These are phyloP conservation scores for Leptestheria dahalacensis DNA, from an alignment of 1,140 invertebrate genomes.

Conservation along the genomic window DNA sequence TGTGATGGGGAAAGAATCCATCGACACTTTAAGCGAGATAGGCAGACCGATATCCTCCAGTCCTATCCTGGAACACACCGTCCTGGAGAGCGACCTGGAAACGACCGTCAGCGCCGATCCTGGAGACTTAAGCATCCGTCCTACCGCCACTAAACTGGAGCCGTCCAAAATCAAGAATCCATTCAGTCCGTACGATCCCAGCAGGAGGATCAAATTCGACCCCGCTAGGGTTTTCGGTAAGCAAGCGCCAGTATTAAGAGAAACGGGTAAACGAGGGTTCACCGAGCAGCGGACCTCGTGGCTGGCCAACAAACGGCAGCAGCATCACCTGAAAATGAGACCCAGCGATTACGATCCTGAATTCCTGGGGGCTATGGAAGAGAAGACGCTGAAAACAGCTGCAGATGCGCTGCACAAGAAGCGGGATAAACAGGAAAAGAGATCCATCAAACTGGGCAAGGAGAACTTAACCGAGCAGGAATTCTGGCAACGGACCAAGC, in stretches of 20 bases:
- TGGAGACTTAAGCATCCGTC: not conserved
- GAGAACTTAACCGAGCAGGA: not conserved
- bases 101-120: conserved; percentile 4
- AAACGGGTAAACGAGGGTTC: not conserved
- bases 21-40: not conserved
- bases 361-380: not conserved
- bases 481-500: not conserved
- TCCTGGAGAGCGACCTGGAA: conserved; percentile 2
- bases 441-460: not conserved
- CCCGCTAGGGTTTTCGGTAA: not conserved
- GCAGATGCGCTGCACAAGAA: not conserved
- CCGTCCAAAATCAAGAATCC: conserved; percentile 2
- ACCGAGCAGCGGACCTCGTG: not conserved
- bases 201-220: not conserved
- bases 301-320: conserved; percentile 6
- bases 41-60: not conserved
- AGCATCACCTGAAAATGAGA: not conserved
- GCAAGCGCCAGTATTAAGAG: not conserved
- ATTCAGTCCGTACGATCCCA: not conserved
- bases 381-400: not conserved
- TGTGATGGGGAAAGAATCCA: not conserved
- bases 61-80: not conserved
- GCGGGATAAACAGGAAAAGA: not conserved
- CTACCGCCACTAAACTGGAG: not conserved
- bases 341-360: not conserved